A percentile compares a stretch with the other conserved stretches of the same genome.
phyloP scores from a whole-genome alignment of 2,797 vertebrate species.

The Lacerta viridis region DNA sequence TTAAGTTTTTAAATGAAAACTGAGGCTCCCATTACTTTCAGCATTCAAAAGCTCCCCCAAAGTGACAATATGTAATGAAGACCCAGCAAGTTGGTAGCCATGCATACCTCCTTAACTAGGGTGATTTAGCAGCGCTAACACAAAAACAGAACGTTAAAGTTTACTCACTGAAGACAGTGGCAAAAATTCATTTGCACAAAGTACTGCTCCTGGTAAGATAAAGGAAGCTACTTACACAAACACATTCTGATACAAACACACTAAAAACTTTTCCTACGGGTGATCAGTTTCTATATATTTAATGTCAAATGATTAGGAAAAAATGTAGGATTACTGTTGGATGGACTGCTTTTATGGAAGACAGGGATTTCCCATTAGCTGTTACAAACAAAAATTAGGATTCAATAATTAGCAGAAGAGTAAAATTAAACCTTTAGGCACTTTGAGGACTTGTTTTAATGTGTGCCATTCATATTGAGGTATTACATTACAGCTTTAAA shows the following conservation, averaged over 20 bases:
- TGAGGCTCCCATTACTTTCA: conserved; percentile 27
- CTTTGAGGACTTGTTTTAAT: conserved; percentile 79
- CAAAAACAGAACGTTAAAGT: conserved; percentile 30
- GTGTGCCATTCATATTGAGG: conserved; percentile 78
- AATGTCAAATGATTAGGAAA: conserved; percentile 53
- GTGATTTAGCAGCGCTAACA: conserved; percentile 22
- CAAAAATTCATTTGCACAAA: conserved; percentile 32
- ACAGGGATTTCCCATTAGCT: conserved; percentile 75
- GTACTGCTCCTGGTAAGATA: conserved; percentile 40
- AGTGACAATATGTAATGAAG: conserved; percentile 25
- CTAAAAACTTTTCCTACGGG: conserved; percentile 22
- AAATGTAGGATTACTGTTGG: conserved; percentile 53
- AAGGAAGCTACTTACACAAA: conserved; percentile 34
- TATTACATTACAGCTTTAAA: conserved; percentile 60
- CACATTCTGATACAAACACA: conserved; percentile 35
- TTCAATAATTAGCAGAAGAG: conserved; percentile 69
- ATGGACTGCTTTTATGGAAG: conserved; percentile 73
- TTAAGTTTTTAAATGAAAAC: background rate
- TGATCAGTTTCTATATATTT: conserved; percentile 36
- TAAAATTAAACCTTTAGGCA: conserved; percentile 78
- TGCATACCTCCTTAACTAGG: conserved; percentile 40
- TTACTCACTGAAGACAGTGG: conserved; percentile 42
- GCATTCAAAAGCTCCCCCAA: conserved; percentile 26
- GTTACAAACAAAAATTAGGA: conserved; percentile 71
- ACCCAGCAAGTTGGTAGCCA: conserved; percentile 25